Percentiles rank a stretch among this genome's conserved stretches.
Conservation (phyloP, 2,797 vertebrate genomes). For the Malurus splendens region DNA sequence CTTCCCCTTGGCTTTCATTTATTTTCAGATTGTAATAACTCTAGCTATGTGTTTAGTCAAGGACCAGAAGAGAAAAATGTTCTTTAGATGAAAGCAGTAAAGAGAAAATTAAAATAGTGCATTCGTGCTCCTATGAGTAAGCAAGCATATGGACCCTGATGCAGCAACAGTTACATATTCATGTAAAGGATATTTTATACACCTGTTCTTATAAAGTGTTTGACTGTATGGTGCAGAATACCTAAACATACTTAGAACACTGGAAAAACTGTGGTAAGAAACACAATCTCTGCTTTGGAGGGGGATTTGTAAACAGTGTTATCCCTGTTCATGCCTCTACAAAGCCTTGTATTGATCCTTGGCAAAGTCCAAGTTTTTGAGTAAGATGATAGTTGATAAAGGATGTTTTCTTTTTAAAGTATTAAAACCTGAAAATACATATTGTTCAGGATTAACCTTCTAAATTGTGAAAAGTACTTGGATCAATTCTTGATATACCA, state of each 20-base stretch:
- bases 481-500: background rate
- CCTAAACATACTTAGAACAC: background rate
- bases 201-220: background rate
- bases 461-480: background rate
- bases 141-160: background rate
- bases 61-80: background rate
- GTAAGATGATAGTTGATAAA: background rate
- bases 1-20: background rate
- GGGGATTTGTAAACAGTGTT: background rate
- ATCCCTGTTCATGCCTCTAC: background rate
- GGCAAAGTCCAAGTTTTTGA: background rate
- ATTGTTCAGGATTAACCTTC: background rate
- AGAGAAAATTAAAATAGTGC: background rate
- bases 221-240: background rate
- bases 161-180: background rate
- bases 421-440: background rate
- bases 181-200: background rate
- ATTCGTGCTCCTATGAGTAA: background rate
- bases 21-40: background rate
- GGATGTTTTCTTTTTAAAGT: background rate
- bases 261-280: background rate
- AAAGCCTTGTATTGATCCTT: background rate
- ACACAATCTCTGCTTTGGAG: background rate
- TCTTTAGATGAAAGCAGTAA: background rate
- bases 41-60: background rate